A percentile compares a stretch with the other conserved stretches of the same genome.
These are phyloP conservation scores for Hippoglossus stenolepis DNA, from an alignment of 2,113 vertebrate species.

Conservation along the genomic window DNA sequence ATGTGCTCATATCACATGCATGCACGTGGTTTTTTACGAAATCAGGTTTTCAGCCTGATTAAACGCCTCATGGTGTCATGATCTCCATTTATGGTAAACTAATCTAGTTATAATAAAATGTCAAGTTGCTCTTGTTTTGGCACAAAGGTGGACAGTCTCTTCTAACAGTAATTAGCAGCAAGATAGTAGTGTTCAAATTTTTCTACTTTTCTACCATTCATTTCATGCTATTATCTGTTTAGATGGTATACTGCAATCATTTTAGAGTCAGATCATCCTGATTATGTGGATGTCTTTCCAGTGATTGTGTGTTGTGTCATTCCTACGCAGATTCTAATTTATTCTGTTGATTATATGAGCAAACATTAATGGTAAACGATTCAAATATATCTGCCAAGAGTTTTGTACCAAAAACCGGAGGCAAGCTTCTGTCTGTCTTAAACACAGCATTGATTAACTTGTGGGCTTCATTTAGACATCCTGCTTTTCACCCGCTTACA, in stretches of 20 bases:
- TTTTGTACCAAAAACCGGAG: slow-evolving; percentile 52
- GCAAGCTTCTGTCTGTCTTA: slow-evolving; percentile 57
- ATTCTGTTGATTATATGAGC: slow-evolving; percentile 1
- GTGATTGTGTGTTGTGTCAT: slow-evolving; percentile 8
- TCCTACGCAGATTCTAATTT: background rate
- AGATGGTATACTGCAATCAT: background rate
- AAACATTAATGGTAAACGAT: slow-evolving; percentile 14
- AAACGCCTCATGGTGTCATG: background rate
- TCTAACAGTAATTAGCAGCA: background rate
- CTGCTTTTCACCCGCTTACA: slow-evolving; percentile 69
- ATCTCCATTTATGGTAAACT: slow-evolving; percentile 5
- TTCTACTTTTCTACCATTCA: background rate
- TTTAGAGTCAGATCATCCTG: slow-evolving; percentile 4
- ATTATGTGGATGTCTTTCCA: background rate
- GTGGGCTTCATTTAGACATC: slow-evolving; percentile 76
- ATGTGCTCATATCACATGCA: background rate
- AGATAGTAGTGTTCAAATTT: background rate
- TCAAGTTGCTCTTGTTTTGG: slow-evolving; percentile 1
- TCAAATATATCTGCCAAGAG: slow-evolving; percentile 20
- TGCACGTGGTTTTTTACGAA: background rate
- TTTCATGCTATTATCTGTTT: background rate
- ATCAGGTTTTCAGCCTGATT: background rate
- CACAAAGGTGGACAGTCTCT: slow-evolving; percentile 6
- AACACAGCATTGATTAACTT: slow-evolving; percentile 72
- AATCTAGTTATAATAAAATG: background rate